Evolutionary conservation across 2,797 vertebrate species (phyloP), one percentile per base, ranked within the genome.

Genomic region (Fistularia commersonii): DNA sequence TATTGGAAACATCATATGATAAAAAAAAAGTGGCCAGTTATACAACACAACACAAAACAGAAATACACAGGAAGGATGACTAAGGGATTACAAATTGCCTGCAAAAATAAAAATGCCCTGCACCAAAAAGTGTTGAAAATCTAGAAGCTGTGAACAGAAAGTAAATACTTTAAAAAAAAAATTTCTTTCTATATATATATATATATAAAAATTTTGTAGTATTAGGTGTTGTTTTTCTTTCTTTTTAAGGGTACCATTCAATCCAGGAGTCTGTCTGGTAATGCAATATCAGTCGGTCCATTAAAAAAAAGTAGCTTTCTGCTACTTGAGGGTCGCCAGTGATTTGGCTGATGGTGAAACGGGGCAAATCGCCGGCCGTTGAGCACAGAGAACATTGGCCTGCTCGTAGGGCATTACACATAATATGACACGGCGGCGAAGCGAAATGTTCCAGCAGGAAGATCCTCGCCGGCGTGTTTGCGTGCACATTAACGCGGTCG

Each of bases 381-480:
- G 48, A 61, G 68, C 8, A 8, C 14, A 6, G 54, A 36, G 35
- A 66, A 41, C 60, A 8, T 39, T 0, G 14, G 14, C 3, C n/a
- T 0, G n/a, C 42, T 63, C 36, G 52, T 37, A 31, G 50, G 42
- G 23, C 9, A 11, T 69, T 45, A 13, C 33, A 45, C 11, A 3
- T 51, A 55, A 61, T 46, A 32, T 1, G 52, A 40, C 57, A 48
- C 74, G 36, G 51, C 7, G 36, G 45, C 13, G 23, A 54, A 61
- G 66, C 58, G 59, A 31, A 71, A 70, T 78, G 74, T 82, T 56
- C 72, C 11, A 1, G 14, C 14, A 0, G n/a, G 3, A 32, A 41
- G n/a, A 9, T 12, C 6, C 6, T 3, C 6, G 7, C 5, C 14
- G 43, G 45, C 11, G 9, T 44, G 11, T 36, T 10, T 58, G 52